A percentile compares a stretch with the other conserved stretches of the same genome.
These are phyloP conservation scores for Caenorhabditis sp. DNA, from an alignment of 2,888 invertebrate species.

Conservation along the genomic window DNA sequence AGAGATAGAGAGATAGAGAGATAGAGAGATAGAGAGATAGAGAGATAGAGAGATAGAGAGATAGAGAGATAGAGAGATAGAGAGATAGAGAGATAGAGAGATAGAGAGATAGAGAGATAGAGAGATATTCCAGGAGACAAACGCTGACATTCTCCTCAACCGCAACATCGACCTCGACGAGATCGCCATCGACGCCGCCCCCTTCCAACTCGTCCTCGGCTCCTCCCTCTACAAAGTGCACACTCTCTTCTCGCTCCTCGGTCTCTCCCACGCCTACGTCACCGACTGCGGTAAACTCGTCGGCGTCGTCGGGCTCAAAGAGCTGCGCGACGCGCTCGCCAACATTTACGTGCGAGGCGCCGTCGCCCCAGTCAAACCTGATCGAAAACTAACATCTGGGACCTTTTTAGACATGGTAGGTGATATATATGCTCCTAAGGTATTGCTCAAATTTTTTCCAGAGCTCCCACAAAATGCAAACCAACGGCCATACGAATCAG, in stretches of 20 bases:
- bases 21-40: too few species aligned
- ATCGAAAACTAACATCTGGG: conserved; percentile 45
- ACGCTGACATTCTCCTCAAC: conserved; percentile 45
- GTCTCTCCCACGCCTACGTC: conserved; percentile 59
- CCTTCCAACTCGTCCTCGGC: conserved; percentile 58
- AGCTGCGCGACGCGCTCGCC: conserved; percentile 55
- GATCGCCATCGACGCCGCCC: conserved; percentile 58
- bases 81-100: too few species aligned
- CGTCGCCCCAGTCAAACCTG: conserved; percentile 43
- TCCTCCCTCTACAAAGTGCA: conserved; percentile 59
- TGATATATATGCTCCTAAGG: too few species aligned
- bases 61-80: too few species aligned
- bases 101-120: too few species aligned
- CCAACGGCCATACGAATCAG: conserved; percentile 9
- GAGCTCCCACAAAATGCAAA: not conserved
- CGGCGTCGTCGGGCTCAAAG: conserved; percentile 59
- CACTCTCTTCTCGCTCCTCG: conserved; percentile 59
- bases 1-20: too few species aligned
- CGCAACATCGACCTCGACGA: conserved; percentile 54
- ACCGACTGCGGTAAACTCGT: conserved; percentile 58
- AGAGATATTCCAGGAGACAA: conserved; percentile 41
- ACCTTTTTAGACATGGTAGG: conserved; percentile 27
- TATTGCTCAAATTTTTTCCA: too few species aligned
- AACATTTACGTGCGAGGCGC: conserved; percentile 58
- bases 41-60: too few species aligned